phyloP scores from a whole-genome alignment of 2,797 vertebrate genomes.

The Pipistrellus kuhlii region DNA sequence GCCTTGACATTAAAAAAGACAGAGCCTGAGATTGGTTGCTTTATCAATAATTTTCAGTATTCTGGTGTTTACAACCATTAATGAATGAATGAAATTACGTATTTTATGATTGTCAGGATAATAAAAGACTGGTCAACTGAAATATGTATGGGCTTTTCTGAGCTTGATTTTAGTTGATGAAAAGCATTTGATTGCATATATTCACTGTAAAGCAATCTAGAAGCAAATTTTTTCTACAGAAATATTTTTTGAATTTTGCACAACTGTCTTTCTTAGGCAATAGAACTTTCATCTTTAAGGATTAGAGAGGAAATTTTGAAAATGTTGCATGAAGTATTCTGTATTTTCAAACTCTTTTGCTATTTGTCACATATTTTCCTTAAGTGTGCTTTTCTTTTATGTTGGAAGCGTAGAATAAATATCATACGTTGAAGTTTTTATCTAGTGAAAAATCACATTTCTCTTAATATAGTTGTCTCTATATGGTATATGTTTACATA shows the following conservation, averaged over 20 bases:
- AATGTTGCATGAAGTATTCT: neutral
- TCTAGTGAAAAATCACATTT: neutral
- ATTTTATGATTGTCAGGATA: neutral
- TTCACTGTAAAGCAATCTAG: neutral
- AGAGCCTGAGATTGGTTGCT: neutral
- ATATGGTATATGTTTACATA: neutral
- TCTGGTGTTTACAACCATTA: neutral
- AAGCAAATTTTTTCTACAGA: neutral
- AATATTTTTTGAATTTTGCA: slow-evolving; percentile 5
- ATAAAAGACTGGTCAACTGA: neutral
- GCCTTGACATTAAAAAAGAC: neutral
- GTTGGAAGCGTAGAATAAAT: neutral
- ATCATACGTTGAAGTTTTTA: neutral
- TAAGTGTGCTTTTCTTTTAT: neutral
- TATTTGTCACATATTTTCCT: neutral
- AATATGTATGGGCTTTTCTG: neutral
- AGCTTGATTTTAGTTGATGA: neutral
- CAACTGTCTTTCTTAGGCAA: neutral
- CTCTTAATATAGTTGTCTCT: neutral
- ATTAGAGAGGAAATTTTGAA: neutral
- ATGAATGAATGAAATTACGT: neutral
- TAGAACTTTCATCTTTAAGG: neutral
- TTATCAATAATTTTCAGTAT: slow-evolving; percentile 2
- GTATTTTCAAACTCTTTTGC: slow-evolving; percentile 1
- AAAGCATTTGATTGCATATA: neutral